Base-by-base conservation (phyloP, 2,113 vertebrate genomes). In the Calyptommatus sinebrachiatus region DNA sequence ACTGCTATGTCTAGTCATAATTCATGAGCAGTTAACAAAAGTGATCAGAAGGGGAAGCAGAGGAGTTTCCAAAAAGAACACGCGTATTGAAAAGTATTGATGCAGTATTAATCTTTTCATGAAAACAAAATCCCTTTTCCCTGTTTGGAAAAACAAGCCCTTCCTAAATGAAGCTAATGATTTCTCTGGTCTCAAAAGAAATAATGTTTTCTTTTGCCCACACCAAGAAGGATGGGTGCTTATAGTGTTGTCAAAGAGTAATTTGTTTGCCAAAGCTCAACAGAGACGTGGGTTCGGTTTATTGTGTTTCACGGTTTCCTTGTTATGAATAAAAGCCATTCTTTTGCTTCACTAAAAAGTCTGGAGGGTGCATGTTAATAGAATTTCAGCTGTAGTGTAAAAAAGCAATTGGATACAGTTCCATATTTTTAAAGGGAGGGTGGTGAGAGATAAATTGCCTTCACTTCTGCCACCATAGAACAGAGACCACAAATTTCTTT, bases 301-400 rank as follows among this genome's bases (percentile, higher is more conserved):
- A 65, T 68, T 76, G 50, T 74, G 26, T 83, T 80, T 78, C 81
- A 74, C 28, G 80, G 75, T 24, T 70, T 35, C 86, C 77, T 20
- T 6, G 0, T 41, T 35, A 72, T 61, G 83, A 89, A 85, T 79
- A 83, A 78, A 74, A 68, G 67, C 75, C 28, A 61, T 85, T 90
- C 77, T 87, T 1, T 65, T 69, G 67, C 65, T 50, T 70, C 45
- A 1, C 57, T 9, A 68, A 66, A 66, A 28, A 83, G 66, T 76
- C 80, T 70, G 81, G 57, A 87, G 80, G 76, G 71, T 0, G 0
- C 41, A 67, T 50, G 76, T 88, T 79, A 87, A 88, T 26, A 76
- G 76, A 82, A 87, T 74, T 76, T 68, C 70, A 45, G 79, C 16
- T 68, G 70, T 46, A 63, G 67, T 1, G 0, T 70, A 26, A 79